phyloP scores from a whole-genome alignment of 2,888 invertebrate genomes.

The Amorpha juglandis region DNA sequence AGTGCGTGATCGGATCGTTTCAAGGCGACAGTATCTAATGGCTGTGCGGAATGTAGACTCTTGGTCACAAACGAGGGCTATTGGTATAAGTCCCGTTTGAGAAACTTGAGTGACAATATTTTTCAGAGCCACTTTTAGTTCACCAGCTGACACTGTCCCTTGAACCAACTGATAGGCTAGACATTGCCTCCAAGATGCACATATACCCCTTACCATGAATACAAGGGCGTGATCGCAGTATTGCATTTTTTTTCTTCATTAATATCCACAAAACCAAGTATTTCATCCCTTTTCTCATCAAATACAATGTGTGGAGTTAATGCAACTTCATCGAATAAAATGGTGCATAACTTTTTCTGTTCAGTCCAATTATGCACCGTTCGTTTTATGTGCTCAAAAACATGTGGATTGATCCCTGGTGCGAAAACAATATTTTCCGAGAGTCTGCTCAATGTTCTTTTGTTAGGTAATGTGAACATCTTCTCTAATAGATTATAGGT shows the following conservation, averaged over 20 bases:
- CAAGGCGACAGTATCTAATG: neutral
- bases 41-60: neutral
- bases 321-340: neutral
- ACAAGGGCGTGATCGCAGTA: neutral
- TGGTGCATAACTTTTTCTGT: neutral
- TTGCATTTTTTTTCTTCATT: neutral
- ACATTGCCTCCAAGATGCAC: neutral
- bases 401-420: conserved; percentile 32
- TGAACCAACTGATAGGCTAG: neutral
- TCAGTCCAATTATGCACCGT: neutral
- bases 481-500: conserved; percentile 33
- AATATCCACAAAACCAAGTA: neutral
- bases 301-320: neutral
- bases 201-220: neutral
- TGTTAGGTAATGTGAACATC: conserved; percentile 38
- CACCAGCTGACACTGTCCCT: neutral
- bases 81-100: neutral
- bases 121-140: neutral
- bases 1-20: conserved; percentile 5
- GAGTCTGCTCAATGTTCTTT: conserved; percentile 32
- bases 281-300: neutral
- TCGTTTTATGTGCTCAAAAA: conserved; percentile 26
- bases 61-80: neutral
- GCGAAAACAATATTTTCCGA: conserved; percentile 29
- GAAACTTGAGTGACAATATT: neutral